These are phyloP conservation scores for Hystrix brachyura DNA, from an alignment of 2,113 vertebrate species.

Conservation along the genomic window DNA sequence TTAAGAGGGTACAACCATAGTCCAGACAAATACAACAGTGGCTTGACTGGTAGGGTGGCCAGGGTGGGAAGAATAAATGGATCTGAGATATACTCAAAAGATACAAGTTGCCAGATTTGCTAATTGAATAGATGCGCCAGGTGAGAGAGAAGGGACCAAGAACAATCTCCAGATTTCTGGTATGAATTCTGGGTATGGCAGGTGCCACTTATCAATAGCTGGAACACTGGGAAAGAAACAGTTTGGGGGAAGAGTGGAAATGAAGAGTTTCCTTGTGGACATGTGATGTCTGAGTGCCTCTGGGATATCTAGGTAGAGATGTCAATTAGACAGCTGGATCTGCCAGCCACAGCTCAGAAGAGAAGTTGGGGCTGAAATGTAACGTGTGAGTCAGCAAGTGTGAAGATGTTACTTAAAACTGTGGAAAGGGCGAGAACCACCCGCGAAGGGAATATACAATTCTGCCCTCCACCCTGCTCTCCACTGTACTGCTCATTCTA, in stretches of 20 bases:
- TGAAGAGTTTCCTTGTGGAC: not conserved
- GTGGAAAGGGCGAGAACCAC: not conserved
- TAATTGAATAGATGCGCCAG: not conserved
- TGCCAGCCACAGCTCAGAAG: constrained; percentile 10
- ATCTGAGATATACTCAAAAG: not conserved
- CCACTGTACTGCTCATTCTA: not conserved
- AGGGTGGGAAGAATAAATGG: not conserved
- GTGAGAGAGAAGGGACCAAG: not conserved
- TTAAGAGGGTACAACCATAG: not conserved
- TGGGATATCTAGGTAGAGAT: not conserved
- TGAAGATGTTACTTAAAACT: constrained; percentile 66
- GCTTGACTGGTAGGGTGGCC: not conserved
- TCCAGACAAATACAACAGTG: not conserved
- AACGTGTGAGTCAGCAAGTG: constrained; percentile 58
- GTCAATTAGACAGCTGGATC: constrained; percentile 10
- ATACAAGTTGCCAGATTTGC: not conserved
- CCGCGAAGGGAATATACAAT: not conserved
- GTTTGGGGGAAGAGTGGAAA: not conserved
- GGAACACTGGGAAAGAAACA: not conserved
- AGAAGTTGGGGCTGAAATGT: constrained; percentile 13
- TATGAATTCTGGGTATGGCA: not conserved
- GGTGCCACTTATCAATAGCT: not conserved
- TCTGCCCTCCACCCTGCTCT: not conserved
- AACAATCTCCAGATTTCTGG: not conserved
- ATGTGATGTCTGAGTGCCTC: not conserved